Evolutionary conservation across 2,113 vertebrate genomes (phyloP).

Genomic region (Elgaria multicarinata): DNA sequence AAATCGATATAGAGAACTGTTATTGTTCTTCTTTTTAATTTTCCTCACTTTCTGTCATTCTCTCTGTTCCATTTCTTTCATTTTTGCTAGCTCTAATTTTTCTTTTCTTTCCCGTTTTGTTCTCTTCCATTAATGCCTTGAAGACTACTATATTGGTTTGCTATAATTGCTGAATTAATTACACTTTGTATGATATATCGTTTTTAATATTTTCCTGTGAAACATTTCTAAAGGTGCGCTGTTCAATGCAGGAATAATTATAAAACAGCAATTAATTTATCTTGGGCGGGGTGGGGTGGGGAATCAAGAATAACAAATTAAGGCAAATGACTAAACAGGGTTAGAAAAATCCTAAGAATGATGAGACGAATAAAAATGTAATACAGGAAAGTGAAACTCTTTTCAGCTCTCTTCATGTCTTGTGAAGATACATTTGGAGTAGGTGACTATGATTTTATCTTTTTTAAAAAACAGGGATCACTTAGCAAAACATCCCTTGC

Average conservation of each 20-base stretch:
- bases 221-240: not conserved
- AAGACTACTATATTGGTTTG: not conserved
- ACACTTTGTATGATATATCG: not conserved
- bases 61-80: not conserved
- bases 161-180: not conserved
- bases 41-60: not conserved
- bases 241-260: not conserved
- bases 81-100: not conserved
- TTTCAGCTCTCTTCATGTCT: not conserved
- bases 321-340: not conserved
- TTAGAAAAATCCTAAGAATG: not conserved
- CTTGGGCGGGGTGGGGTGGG: not conserved
- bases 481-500: not conserved
- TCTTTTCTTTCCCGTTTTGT: not conserved
- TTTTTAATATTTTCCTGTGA: not conserved
- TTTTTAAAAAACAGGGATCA: no score
- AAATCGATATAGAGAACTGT: not conserved
- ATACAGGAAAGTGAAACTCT: not conserved
- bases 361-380: not conserved
- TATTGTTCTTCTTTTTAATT: not conserved
- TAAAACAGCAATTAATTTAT: not conserved
- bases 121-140: not conserved
- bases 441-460: not conserved
- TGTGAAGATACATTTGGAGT: not conserved
- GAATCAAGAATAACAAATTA: not conserved